Conservation (phyloP, 2,888 invertebrate species). For the Lacanobia wlatinum region DNA sequence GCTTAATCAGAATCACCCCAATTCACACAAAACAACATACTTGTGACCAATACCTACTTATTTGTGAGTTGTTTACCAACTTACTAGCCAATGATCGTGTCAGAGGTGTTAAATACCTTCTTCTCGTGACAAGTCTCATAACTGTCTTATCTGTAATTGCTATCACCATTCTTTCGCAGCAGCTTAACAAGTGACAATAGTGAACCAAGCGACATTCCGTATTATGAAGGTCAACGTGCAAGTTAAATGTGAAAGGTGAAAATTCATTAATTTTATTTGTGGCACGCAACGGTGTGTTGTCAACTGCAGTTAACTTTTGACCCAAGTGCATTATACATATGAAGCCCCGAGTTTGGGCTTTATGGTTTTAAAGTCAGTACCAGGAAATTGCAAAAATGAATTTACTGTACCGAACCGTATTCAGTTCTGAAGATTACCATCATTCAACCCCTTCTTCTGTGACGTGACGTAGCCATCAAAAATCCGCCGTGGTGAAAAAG, state of each 20-base stretch:
- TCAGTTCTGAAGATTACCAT: too few relatives aligned
- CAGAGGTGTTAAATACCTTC: neutral
- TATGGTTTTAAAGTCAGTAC: neutral
- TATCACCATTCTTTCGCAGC: constrained; percentile 31
- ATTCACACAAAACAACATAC: neutral
- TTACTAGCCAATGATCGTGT: neutral
- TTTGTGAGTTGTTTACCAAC: too few relatives aligned
- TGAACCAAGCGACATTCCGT: constrained; percentile 41
- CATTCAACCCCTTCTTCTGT: too few relatives aligned
- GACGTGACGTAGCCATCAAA: too few relatives aligned
- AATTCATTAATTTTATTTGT: constrained; percentile 22
- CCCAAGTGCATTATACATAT: neutral
- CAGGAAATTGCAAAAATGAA: neutral
- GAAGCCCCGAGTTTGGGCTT: neutral
- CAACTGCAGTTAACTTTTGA: neutral
- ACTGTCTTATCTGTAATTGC: constrained; percentile 35
- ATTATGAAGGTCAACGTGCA: constrained; percentile 38
- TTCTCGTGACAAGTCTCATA: constrained; percentile 14
- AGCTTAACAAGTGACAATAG: constrained; percentile 15
- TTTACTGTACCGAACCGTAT: neutral
- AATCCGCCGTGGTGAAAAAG: too few relatives aligned
- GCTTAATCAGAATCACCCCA: neutral
- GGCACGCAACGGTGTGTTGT: neutral
- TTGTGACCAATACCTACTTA: neutral
- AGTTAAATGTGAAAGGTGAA: constrained; percentile 11